Evolutionary conservation across 2,113 vertebrate species (phyloP), one percentile per base, ranked within the genome.

Genomic region (Formicarius rufipectus): DNA sequence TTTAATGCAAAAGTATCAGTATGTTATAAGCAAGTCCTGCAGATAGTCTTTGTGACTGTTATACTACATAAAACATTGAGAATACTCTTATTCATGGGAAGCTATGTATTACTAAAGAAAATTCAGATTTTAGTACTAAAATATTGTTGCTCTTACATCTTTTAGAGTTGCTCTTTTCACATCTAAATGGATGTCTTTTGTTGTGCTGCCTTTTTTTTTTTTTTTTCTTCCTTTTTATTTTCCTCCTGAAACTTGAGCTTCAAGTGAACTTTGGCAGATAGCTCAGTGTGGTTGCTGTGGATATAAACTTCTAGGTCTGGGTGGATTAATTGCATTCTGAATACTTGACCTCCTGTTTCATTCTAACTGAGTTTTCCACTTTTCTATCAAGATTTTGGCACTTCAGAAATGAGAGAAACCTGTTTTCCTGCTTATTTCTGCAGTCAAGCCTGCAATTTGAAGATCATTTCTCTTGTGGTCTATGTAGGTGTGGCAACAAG

Each of bases 311-410:
- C 10, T 68, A 89, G 64, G 75, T 63, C 72, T 92, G 82, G 33
- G 40, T 81, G 78, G 83, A 93, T 95, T 96, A 94, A 93, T 90
- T 95, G 52, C 76, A 55, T 96, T 87, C 80, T 94, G 72, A 95
- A 68, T 79, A 53, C 66, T 77, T 64, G 60, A 92, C 55, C 40
- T 90, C 69, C 58, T 94, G 44, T 80, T 96, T 94, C 68, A 22
- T 77, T 93, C 27, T n/a, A n/a, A n/a, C n/a, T 30, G 42, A 42
- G 28, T 71, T 63, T 94, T 90, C 53, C 71, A 90, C 67, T 67
- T 90, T 53, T 74, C 76, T 47, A 6, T 74, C 62, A 55, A 77
- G 79, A 45, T 40, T 85, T 78, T 80, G 52, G 40, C 74, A 82
- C 67, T 5, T 76, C 8, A 28, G 58, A 80, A 84, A 63, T 18